These are phyloP conservation scores for Lasius platythorax DNA, from an alignment of 2,888 invertebrate genomes.

Conservation along the genomic window DNA sequence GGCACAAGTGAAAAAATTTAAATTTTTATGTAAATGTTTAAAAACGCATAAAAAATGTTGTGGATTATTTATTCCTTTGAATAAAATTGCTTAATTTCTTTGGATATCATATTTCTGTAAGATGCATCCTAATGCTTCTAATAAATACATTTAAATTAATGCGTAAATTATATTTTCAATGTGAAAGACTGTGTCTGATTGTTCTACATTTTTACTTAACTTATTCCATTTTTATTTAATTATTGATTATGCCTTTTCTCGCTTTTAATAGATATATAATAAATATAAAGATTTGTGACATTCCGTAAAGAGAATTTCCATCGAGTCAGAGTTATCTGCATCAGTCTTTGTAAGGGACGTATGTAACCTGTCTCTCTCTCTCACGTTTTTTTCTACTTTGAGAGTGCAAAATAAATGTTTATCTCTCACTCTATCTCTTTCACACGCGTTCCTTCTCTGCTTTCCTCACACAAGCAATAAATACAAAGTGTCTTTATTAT, in stretches of 20 bases:
- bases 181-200: background rate
- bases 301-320: background rate
- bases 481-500: conserved; percentile 28
- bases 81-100: background rate
- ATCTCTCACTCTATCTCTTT: conserved; percentile 23
- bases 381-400: conserved; percentile 28
- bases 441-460: background rate
- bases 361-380: conserved; percentile 9
- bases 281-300: conserved; percentile 12
- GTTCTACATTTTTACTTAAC: background rate
- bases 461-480: conserved; percentile 25
- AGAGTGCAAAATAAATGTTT: conserved; percentile 21
- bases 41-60: background rate
- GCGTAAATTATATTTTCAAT: background rate
- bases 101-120: background rate
- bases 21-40: background rate
- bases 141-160: background rate
- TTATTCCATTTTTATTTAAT: background rate
- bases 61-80: background rate
- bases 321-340: conserved; percentile 28
- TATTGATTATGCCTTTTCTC: background rate
- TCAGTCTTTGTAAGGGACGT: conserved; percentile 23
- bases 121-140: background rate
- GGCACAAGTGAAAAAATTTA: background rate
- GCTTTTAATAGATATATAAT: background rate